Conservation (phyloP, 2,888 invertebrate genomes). For the Nomada ferruginata region DNA sequence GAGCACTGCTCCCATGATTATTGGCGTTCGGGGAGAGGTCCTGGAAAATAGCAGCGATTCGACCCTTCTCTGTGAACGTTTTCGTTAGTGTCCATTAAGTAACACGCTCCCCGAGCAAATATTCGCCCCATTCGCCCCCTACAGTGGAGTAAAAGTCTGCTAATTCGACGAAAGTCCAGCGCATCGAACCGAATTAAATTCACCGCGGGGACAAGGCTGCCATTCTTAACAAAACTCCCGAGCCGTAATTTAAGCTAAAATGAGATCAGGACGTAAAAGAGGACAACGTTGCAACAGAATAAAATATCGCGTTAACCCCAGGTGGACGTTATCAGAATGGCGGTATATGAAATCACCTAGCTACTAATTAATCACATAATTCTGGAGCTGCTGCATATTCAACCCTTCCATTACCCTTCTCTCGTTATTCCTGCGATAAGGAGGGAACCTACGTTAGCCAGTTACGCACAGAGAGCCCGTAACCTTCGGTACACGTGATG, state of each 20-base stretch:
- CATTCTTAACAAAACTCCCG: not conserved
- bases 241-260: too few species aligned
- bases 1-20: not conserved
- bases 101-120: not conserved
- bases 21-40: not conserved
- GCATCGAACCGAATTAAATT: too few species aligned
- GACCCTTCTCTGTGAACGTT: not conserved
- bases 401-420: not conserved
- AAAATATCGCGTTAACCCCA: too few species aligned
- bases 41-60: not conserved
- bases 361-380: conserved; percentile 29
- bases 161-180: not conserved
- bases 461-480: not conserved
- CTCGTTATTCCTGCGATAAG: not conserved
- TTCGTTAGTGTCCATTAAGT: not conserved
- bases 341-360: not conserved
- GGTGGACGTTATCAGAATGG: not conserved
- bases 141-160: not conserved
- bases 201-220: too few species aligned
- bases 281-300: not conserved
- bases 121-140: not conserved
- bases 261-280: not conserved
- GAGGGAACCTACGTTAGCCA: not conserved
- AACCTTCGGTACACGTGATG: not conserved
- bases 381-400: not conserved